Base-by-base conservation (phyloP, 2,113 vertebrate genomes). In the Nanger granti region DNA sequence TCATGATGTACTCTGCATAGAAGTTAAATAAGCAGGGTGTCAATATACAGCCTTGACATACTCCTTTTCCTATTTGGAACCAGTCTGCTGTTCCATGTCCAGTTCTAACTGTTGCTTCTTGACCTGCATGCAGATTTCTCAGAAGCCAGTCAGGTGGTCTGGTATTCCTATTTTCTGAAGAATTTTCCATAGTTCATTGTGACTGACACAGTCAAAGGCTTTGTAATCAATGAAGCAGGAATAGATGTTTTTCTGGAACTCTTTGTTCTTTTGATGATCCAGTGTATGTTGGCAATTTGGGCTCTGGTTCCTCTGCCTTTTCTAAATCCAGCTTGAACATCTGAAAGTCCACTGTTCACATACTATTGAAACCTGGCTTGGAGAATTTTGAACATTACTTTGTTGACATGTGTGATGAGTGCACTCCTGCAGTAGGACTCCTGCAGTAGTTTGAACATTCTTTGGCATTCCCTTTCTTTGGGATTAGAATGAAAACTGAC, bases 221-320 rank as follows among this genome's bases (percentile, higher is more conserved):
- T 37, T 37, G 8, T 22, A 73, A n/a, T 11, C 18, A 73, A 3
- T 73, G 8, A 73, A 73, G 66, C n/a, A 37, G 66, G 20, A 22
- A 73, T 73, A 73, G n/a, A 37, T 37, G 18, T 73, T 73, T n/a
- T 69, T 69, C 66, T 69, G 66, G 66, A 20, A n/a, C 8, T n/a
- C 4, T n/a, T 69, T n/a, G 34, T 8, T 34, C 8, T 66, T 66
- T 66, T 8, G 7, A 34, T 17, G 17, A 69, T 69, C 17, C 8
- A n/a, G 0, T 1, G 0, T 0, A 73, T 11, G 66, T 37, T 73
- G 18, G n/a, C n/a, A 73, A 37, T 22, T 73, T 37, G 18, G 22
- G 22, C 66, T 37, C 18, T 73, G 66, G 66, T 73, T 73, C 66
- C 18, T 73, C n/a, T 73, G 66, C n/a, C 18, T n/a, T 37, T 37